Base-by-base conservation (phyloP, 1,140 invertebrate genomes). In the Neodiprion pinetum region DNA sequence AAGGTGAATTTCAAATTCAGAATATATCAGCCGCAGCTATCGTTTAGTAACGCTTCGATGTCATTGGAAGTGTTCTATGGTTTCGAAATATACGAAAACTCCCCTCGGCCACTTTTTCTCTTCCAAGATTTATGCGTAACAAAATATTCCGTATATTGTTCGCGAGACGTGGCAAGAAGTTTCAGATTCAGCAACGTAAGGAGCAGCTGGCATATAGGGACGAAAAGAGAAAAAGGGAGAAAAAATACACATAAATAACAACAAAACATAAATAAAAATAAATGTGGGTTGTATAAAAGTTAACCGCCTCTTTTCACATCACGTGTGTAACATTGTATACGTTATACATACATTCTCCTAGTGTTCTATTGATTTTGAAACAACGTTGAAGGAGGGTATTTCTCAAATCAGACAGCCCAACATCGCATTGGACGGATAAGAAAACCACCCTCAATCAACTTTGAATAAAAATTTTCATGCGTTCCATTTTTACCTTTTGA, bases 161-260 rank as follows among this genome's bases (percentile, higher is more conserved):
- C 53, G n/a, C 53, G 53, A 61, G n/a, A 61, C 53, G 53, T 61
- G 53, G 53, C 11, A 12, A 61, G n/a, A 61, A 61, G 53, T 61
- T 61, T 61, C 11, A 17, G n/a, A 40, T 40, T 40, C 28, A 40
- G 28, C 28, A 40, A 40, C 28, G 28, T 40, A 40, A 40, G 28
- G 5, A 40, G 28, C 28, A 40, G 28, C 28, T 40, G 28, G 28
- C 28, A 40, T 40, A 40, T 40, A 40, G 28, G 28, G 28, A 3
- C 28, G 28, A 40, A 40, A 40, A 40, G 28, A 40, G 28, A 4
- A 40, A 40, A 40, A 40, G 28, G 28, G 53, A 61, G 53, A 14
- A 7, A 61, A 61, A 61, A 61, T 8, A 61, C 3, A 61, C n/a
- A 61, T 61, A 17, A 14, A 61, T 12, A 7, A 61, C 11, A 61